A percentile compares a stretch with the other conserved stretches of the same genome.
Conservation (phyloP, 2,888 invertebrate genomes). For the Sericinus montela region DNA sequence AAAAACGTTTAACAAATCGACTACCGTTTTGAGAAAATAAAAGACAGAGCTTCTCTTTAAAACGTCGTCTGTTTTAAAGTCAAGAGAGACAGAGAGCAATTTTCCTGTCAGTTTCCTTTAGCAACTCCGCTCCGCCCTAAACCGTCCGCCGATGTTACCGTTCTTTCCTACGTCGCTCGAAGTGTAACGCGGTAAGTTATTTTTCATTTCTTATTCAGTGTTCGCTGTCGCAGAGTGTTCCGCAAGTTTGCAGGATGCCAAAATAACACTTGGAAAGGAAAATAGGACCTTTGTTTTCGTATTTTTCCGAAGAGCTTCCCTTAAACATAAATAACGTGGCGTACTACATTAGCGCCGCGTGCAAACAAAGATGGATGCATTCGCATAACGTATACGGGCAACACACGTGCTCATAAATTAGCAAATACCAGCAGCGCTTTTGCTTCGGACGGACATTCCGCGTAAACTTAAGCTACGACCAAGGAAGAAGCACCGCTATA, state of each 20-base stretch:
- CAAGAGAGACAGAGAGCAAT: constrained; percentile 8
- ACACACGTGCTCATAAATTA: constrained; percentile 18
- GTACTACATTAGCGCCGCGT: constrained; percentile 14
- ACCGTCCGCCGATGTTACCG: background rate
- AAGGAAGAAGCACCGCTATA: constrained; percentile 3
- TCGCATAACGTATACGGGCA: constrained; percentile 9
- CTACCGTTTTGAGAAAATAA: constrained; percentile 2
- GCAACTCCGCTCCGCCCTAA: constrained; percentile 10
- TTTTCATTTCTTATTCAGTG: constrained; percentile 22
- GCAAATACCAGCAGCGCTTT: constrained; percentile 16
- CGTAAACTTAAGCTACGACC: constrained; percentile 3
- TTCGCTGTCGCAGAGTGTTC: constrained; percentile 13
- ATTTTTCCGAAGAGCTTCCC: constrained; percentile 5
- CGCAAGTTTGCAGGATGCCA: constrained; percentile 15
- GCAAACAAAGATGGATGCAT: constrained; percentile 19
- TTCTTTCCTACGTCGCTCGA: constrained; percentile 14
- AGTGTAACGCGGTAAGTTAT: constrained; percentile 20
- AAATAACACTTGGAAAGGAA: constrained; percentile 9
- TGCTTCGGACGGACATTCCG: constrained; percentile 13
- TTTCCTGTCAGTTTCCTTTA: constrained; percentile 12
- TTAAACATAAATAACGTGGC: constrained; percentile 12
- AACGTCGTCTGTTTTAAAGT: background rate
- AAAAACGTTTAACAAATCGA: no score
- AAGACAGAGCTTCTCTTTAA: constrained; percentile 8
- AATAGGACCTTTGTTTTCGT: constrained; percentile 6